A percentile compares a stretch with the other conserved stretches of the same genome.
These are phyloP conservation scores for Anolis carolinensis DNA, from an alignment of 2,113 vertebrate species.

Conservation along the genomic window DNA sequence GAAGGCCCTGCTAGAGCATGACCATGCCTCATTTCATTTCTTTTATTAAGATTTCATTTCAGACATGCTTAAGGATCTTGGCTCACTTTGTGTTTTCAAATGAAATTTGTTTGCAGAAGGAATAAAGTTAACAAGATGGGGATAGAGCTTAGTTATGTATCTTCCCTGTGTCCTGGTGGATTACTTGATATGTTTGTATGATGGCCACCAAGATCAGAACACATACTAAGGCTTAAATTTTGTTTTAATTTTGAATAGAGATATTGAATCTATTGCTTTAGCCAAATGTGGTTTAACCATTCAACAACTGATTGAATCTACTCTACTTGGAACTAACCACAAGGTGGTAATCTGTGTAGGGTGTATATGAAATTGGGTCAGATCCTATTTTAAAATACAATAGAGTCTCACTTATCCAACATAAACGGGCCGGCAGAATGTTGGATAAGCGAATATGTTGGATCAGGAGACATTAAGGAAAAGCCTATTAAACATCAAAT, in stretches of 20 bases:
- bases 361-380: background rate
- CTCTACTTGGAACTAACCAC: too few relatives aligned
- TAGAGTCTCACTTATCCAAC: too few relatives aligned
- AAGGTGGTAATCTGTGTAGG: background rate
- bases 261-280: too few relatives aligned
- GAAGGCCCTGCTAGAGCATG: background rate
- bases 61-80: constrained; percentile 28
- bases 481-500: too few relatives aligned
- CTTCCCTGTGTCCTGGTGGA: background rate
- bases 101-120: background rate
- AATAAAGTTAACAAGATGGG: background rate
- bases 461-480: too few relatives aligned
- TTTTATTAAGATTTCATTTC: constrained; percentile 21
- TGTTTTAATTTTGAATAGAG: too few relatives aligned
- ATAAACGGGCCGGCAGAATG: too few relatives aligned
- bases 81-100: constrained; percentile 17
- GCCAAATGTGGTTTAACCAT: too few relatives aligned
- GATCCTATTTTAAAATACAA: too few relatives aligned
- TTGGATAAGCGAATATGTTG: too few relatives aligned
- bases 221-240: too few relatives aligned
- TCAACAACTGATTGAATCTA: too few relatives aligned
- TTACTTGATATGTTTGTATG: background rate
- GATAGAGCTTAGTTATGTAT: background rate
- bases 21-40: background rate
- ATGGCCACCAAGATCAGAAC: background rate